phyloP scores from a whole-genome alignment of 2,113 vertebrate species.

The Panthera leo region DNA sequence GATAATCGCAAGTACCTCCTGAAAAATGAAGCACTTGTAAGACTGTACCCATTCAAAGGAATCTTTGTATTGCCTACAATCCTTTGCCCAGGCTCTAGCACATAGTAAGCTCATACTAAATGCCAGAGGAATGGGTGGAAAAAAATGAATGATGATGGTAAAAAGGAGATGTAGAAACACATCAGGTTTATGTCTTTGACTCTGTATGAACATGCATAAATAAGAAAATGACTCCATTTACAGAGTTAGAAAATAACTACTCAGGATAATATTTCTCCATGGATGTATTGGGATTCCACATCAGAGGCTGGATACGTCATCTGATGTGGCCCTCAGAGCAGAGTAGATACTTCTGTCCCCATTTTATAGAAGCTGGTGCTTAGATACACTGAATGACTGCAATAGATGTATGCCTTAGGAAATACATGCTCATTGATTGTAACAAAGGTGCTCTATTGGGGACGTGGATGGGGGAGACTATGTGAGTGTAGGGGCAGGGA shows the following conservation, averaged over 20 bases:
- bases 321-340: neutral
- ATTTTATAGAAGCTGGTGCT: neutral
- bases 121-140: neutral
- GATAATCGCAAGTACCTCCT: neutral
- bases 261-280: neutral
- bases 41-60: neutral
- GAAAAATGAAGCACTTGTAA: neutral
- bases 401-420: neutral
- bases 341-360: neutral
- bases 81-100: neutral
- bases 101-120: neutral
- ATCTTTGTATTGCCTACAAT: too few species aligned
- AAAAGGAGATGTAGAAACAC: neutral
- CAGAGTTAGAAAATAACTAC: neutral
- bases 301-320: neutral
- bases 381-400: rapidly evolving
- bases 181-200: neutral
- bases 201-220: neutral
- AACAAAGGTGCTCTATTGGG: too few species aligned
- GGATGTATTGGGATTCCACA: neutral
- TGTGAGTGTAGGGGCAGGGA: neutral
- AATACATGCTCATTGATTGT: neutral
- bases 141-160: neutral
- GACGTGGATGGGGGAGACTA: neutral
- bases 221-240: neutral